These are phyloP conservation scores for Agrilus planipennis DNA, from an alignment of 1,140 invertebrate genomes.

Conservation along the genomic window DNA sequence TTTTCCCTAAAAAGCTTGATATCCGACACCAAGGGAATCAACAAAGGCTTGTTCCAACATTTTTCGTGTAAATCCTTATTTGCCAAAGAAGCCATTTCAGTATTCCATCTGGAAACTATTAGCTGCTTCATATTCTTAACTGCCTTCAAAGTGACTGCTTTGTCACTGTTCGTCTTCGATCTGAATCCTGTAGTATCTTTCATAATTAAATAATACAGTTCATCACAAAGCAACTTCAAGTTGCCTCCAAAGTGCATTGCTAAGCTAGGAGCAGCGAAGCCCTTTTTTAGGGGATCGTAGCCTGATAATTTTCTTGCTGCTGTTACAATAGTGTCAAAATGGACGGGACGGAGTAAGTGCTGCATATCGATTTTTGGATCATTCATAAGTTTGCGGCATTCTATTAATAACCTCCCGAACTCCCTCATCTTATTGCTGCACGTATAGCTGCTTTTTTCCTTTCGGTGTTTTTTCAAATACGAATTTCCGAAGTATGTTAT, in stretches of 20 bases:
- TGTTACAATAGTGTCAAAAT: conserved; percentile 13
- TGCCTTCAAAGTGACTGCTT: conserved; percentile 7
- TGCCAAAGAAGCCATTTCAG: conserved; percentile 13
- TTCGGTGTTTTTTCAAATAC: conserved; percentile 2
- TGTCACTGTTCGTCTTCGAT: conserved; percentile 9
- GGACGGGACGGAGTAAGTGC: conserved; percentile 12
- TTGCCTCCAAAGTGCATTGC: conserved; percentile 13
- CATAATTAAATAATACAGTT: conserved; percentile 12
- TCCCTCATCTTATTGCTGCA: conserved; percentile 16
- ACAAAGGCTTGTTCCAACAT: conserved; percentile 13
- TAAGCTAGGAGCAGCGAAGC: conserved; percentile 11
- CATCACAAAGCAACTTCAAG: conserved; percentile 13
- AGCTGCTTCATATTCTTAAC: conserved; percentile 16
- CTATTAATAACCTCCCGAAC: conserved; percentile 13
- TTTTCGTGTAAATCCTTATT: conserved; percentile 15
- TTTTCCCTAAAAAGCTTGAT: neutral
- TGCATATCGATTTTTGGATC: conserved; percentile 9
- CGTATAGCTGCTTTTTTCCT: conserved; percentile 1
- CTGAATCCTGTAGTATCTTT: conserved; percentile 13
- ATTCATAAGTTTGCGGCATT: conserved; percentile 10
- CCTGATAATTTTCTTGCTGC: conserved; percentile 11
- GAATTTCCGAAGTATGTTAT: conserved; percentile 5
- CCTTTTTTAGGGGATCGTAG: conserved; percentile 13
- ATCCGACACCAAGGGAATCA: conserved; percentile 1
- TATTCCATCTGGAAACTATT: conserved; percentile 13